Percentiles rank a stretch among this genome's conserved stretches.
These are phyloP conservation scores for Esperia sulphurella DNA, from an alignment of 2,888 invertebrate species.

Conservation along the genomic window DNA sequence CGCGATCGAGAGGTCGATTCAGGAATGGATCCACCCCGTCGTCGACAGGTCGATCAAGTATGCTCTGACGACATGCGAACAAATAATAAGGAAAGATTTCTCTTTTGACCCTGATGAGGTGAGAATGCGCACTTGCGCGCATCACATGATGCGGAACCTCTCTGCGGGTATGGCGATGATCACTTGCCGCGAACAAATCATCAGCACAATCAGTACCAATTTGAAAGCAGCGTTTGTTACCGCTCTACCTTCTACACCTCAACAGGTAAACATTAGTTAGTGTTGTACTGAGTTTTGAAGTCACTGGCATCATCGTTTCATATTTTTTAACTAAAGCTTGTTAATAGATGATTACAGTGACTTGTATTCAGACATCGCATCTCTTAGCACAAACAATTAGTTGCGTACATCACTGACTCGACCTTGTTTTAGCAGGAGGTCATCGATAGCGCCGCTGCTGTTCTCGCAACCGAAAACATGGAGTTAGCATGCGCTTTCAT, in stretches of 20 bases:
- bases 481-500: constrained; percentile 98
- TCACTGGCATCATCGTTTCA: too few relatives aligned
- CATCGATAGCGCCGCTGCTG: constrained; percentile 92
- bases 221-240: constrained; percentile 90
- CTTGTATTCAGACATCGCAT: too few relatives aligned
- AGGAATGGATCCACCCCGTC: constrained; percentile 97
- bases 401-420: constrained; percentile 1
- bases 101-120: constrained; percentile 96
- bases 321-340: too few relatives aligned
- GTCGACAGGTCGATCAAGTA: constrained; percentile 98
- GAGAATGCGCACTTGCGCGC: constrained; percentile 94
- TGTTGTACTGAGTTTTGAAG: too few relatives aligned
- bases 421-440: constrained; percentile 81
- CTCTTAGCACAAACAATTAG: constrained; percentile 13
- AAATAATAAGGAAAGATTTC: constrained; percentile 98
- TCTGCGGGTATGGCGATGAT: constrained; percentile 99
- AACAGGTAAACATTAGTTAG: constrained; percentile 60
- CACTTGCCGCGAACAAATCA: constrained; percentile 95
- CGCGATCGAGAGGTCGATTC: constrained; percentile 96
- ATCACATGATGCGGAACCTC: constrained; percentile 97
- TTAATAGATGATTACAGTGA: too few relatives aligned
- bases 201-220: constrained; percentile 92
- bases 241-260: constrained; percentile 82
- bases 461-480: constrained; percentile 96
- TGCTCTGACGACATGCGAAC: constrained; percentile 96